These are phyloP conservation scores for Carassius auratus DNA, from an alignment of 2,113 vertebrate genomes.

Conservation along the genomic window DNA sequence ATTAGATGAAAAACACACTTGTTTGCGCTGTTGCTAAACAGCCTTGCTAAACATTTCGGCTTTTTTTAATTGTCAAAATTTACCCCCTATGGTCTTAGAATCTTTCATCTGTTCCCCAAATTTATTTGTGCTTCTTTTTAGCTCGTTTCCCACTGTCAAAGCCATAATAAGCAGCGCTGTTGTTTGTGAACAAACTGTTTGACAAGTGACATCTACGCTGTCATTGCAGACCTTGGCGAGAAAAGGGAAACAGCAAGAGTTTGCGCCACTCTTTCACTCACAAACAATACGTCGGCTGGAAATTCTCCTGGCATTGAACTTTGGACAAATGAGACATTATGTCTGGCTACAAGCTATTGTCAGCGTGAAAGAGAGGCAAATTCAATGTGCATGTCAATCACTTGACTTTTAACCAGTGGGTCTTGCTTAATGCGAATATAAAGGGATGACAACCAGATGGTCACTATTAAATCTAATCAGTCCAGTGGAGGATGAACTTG, in stretches of 20 bases:
- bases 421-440: constrained; percentile 31
- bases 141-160: constrained; percentile 40
- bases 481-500: constrained; percentile 3
- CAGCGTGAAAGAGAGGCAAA: constrained; percentile 45
- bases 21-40: not conserved
- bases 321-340: constrained; percentile 61
- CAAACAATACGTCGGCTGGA: constrained; percentile 50
- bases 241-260: constrained; percentile 52
- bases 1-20: constrained; percentile 3
- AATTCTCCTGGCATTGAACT: constrained; percentile 53
- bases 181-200: constrained; percentile 39
- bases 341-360: constrained; percentile 55
- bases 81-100: constrained; percentile 14
- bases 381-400: constrained; percentile 65
- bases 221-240: constrained; percentile 40
- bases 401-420: constrained; percentile 56
- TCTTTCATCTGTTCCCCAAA: constrained; percentile 40
- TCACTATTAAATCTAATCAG: constrained; percentile 42
- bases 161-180: constrained; percentile 10
- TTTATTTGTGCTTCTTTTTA: constrained; percentile 25
- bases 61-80: constrained; percentile 8
- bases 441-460: constrained; percentile 54
- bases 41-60: not conserved
- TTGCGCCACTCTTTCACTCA: constrained; percentile 39
- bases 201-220: constrained; percentile 61